Conservation (phyloP, 2,113 vertebrate genomes). For the zebrafish (Danio rerio) region GRCz12tu NC_133189.1:27352501-27353000, state of each 20-base stretch:
- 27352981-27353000: neutral
- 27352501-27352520: neutral
- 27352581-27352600: neutral
- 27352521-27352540: neutral
- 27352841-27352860: slow-evolving; percentile 24
- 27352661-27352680: neutral
- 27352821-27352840: neutral
- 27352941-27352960: neutral
- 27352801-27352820: neutral
- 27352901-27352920: neutral
- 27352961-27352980: neutral
- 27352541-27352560: neutral
- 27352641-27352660: neutral
- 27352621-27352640: too few species aligned
- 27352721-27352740: neutral
- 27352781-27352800: neutral
- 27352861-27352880: neutral
- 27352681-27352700: neutral
- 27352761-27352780: neutral
- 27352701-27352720: neutral
- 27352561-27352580: neutral
- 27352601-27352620: neutral
- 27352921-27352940: slow-evolving; percentile 14
- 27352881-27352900: slow-evolving; percentile 9
- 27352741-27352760: neutral